A percentile compares a stretch with the other conserved stretches of the same genome.
Conservation (phyloP, 2,113 vertebrate genomes). For the Nibea albiflora region DNA sequence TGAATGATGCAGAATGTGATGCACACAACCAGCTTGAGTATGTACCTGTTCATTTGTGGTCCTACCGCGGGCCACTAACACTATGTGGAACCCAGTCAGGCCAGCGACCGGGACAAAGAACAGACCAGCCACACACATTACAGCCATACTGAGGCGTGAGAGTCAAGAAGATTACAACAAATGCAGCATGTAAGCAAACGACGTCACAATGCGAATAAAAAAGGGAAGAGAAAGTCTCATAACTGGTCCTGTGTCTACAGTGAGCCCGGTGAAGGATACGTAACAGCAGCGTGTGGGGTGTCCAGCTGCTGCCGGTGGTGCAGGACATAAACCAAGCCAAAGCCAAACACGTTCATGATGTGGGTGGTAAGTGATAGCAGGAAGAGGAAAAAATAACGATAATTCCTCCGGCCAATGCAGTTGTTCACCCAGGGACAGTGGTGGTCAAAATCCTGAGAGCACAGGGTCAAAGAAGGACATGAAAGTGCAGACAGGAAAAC, state of each 20-base stretch:
- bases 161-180: constrained; percentile 59
- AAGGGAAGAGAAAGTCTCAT: neutral
- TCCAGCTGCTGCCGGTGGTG: constrained; percentile 91
- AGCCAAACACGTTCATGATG: constrained; percentile 94
- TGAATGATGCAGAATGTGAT: neutral
- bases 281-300: constrained; percentile 89
- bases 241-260: neutral
- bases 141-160: constrained; percentile 87
- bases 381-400: constrained; percentile 98
- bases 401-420: constrained; percentile 97
- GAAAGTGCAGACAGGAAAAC: neutral
- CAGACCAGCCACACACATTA: constrained; percentile 96
- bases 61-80: constrained; percentile 94
- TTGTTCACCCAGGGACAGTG: constrained; percentile 99
- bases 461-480: neutral
- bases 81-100: constrained; percentile 96
- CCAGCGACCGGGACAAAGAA: constrained; percentile 97
- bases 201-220: neutral
- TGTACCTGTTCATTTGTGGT: constrained; percentile 97
- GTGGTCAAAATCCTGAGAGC: constrained; percentile 94
- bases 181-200: neutral
- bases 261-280: constrained; percentile 89
- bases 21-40: neutral
- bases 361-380: constrained; percentile 94
- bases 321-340: constrained; percentile 93